These are phyloP conservation scores for Galerucella pusilla DNA, from an alignment of 2,888 invertebrate species.

Conservation along the genomic window DNA sequence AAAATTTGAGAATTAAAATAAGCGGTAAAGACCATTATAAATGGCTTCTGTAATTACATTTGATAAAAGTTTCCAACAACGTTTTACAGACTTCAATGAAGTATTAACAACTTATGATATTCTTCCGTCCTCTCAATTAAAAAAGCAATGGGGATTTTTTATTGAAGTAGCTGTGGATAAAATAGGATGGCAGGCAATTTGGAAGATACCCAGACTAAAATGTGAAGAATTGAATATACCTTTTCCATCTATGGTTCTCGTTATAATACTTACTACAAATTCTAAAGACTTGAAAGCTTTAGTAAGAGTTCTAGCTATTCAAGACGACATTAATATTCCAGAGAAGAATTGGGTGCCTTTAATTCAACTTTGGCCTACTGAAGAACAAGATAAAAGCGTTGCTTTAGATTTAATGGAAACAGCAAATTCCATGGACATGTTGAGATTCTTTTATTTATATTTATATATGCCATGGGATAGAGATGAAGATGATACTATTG, in stretches of 20 bases:
- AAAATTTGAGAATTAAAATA: neutral
- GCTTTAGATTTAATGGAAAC: conserved; percentile 71
- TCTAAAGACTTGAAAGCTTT: conserved; percentile 69
- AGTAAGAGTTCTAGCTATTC: conserved; percentile 73
- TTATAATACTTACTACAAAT: conserved; percentile 70
- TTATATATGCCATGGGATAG: conserved; percentile 80
- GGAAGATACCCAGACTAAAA: conserved; percentile 75
- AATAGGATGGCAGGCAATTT: conserved; percentile 76
- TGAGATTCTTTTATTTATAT: conserved; percentile 75
- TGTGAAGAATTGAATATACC: conserved; percentile 74
- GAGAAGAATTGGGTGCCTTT: conserved; percentile 72
- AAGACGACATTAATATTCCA: conserved; percentile 73
- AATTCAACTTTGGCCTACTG: conserved; percentile 74
- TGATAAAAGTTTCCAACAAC: conserved; percentile 70
- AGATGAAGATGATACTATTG: conserved; percentile 71
- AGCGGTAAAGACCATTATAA: conserved; percentile 9
- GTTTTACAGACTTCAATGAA: conserved; percentile 68
- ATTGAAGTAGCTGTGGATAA: conserved; percentile 73
- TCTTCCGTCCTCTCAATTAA: conserved; percentile 67
- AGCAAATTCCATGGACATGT: conserved; percentile 73
- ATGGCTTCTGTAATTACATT: conserved; percentile 71
- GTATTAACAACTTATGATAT: conserved; percentile 65
- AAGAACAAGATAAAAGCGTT: conserved; percentile 69
- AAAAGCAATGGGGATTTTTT: conserved; percentile 69
- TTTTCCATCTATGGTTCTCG: conserved; percentile 73